Evolutionary conservation across 1,140 invertebrate genomes (phyloP).

Genomic region (Hyphantria cunea): DNA sequence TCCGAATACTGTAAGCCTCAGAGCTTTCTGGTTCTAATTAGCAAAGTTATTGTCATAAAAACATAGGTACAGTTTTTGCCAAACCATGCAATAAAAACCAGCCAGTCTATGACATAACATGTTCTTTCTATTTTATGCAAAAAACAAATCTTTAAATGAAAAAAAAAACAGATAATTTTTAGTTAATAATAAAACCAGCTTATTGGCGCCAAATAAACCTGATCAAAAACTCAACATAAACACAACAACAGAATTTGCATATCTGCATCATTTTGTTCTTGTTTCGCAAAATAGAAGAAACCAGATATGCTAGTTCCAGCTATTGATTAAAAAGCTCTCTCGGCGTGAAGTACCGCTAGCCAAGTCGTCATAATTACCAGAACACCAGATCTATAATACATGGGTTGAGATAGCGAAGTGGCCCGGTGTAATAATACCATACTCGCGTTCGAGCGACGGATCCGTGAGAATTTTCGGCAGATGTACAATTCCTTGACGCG

Average conservation of each 20-base stretch:
- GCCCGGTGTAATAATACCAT: constrained; percentile 75
- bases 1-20: too few species aligned
- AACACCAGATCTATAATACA: constrained; percentile 51
- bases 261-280: constrained; percentile 17
- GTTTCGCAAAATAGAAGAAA: constrained; percentile 43
- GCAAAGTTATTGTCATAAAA: too few species aligned
- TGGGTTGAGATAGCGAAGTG: constrained; percentile 53
- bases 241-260: constrained; percentile 25
- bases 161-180: too few species aligned
- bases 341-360: constrained; percentile 61
- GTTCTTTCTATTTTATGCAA: too few species aligned
- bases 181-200: too few species aligned
- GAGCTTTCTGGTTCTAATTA: too few species aligned
- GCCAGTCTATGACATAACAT: too few species aligned
- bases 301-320: constrained; percentile 65
- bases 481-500: constrained; percentile 79
- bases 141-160: too few species aligned
- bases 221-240: constrained; percentile 13
- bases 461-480: constrained; percentile 80
- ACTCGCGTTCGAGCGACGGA: constrained; percentile 51
- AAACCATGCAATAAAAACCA: too few species aligned
- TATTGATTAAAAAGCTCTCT: constrained; percentile 67
- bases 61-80: too few species aligned
- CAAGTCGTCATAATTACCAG: constrained; percentile 67
- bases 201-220: neutral